Percentiles rank a stretch among this genome's conserved stretches.
These are phyloP conservation scores for Drosophila multiciliata DNA, from an alignment of 2,888 invertebrate species.

Conservation along the genomic window DNA sequence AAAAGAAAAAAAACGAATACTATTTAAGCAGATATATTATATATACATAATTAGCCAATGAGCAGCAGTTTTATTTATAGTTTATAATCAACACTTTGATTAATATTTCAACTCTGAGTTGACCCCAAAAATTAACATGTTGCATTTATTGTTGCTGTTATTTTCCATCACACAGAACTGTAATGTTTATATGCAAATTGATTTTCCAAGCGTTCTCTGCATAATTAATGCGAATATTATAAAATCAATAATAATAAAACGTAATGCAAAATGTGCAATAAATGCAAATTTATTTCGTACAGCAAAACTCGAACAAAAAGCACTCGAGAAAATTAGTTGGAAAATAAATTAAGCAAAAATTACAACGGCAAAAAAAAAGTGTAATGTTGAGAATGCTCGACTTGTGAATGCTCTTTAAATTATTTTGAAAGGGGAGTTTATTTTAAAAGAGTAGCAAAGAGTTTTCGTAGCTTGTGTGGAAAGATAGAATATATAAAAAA, in stretches of 20 bases:
- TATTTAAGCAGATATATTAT: background rate
- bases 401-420: slow-evolving; percentile 6
- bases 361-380: background rate
- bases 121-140: slow-evolving; percentile 33
- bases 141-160: slow-evolving; percentile 14
- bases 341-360: slow-evolving; percentile 36
- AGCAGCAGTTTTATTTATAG: background rate
- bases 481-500: background rate
- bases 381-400: background rate
- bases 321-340: slow-evolving; percentile 34
- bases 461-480: background rate
- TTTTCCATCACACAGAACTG: slow-evolving; percentile 8
- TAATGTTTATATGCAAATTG: slow-evolving; percentile 36
- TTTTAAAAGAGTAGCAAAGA: background rate
- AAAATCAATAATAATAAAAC: slow-evolving; percentile 14
- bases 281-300: slow-evolving; percentile 32
- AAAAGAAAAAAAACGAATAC: background rate
- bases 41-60: background rate
- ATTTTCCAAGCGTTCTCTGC: slow-evolving; percentile 45
- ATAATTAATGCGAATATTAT: slow-evolving; percentile 45
- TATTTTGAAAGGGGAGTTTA: background rate
- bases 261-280: slow-evolving; percentile 50
- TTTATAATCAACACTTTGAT: background rate
- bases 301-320: slow-evolving; percentile 5
- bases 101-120: slow-evolving; percentile 1